Base-by-base conservation (phyloP, 2,888 invertebrate genomes). In the Julus scandinavius region DNA sequence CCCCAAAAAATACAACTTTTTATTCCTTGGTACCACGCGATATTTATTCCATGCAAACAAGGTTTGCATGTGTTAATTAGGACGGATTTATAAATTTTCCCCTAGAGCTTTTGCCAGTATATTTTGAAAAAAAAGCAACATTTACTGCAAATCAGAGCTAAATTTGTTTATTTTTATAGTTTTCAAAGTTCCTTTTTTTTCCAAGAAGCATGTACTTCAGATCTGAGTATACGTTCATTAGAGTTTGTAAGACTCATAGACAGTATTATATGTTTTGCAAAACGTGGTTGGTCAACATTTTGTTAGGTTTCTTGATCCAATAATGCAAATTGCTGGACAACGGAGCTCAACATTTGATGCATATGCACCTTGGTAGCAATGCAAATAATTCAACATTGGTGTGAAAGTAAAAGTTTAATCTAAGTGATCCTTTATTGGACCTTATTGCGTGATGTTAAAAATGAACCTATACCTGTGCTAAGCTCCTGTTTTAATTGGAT, bases 181-280 rank as follows among this genome's bases (percentile, higher is more conserved):
- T 72, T 29, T n/a, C 63, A 6, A 63, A 72, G 29, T 72, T 72
- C 29, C 9, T 72, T 29, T 72, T 50, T 11, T 11, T 29, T 29
- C 72, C 72, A 11, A 29, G 72, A 72, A 72, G 72, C 63, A 63
- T 63, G 72, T 72, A 72, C 72, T 72, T 72, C 20, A 72, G 72
- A 29, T 13, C 9, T 11, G 72, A 1, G 72, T 29, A 29, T 29
- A 72, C 1, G 29, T 72, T 9, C 72, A 3, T 29, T 29, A 1
- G 29, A 72, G 29, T 29, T 20, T 72, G 72, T 29, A 29, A 29
- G 29, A 72, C 29, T 72, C 29, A 11, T 72, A 72, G 72, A 72
- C 72, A 72, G 72, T 72, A 72, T 72, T 72, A 72, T 72, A 72
- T 29, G 29, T 72, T 29, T 72, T 29, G 72, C 29, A 9, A 29